Evolutionary conservation across 2,888 invertebrate genomes (phyloP).

Genomic region (Epirrhoe alternata): DNA sequence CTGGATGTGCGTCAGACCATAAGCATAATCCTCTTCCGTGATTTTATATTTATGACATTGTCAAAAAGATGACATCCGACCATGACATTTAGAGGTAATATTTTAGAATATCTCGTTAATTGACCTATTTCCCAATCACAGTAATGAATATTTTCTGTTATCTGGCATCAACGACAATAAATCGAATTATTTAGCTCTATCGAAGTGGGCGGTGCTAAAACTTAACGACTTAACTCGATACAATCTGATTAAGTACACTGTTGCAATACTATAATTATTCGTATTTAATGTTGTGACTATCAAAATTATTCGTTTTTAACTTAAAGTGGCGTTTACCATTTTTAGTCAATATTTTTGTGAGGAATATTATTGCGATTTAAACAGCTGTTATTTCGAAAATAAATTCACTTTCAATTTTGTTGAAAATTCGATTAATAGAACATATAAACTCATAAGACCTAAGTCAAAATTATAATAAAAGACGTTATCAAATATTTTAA

Average conservation of each 20-base stretch:
- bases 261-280: slow-evolving; percentile 22
- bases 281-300: background rate
- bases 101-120: slow-evolving; percentile 3
- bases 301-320: background rate
- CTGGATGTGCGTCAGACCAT: too few relatives aligned
- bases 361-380: too few relatives aligned
- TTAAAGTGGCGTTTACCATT: too few relatives aligned
- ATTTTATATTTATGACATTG: too few relatives aligned
- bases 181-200: slow-evolving; percentile 26
- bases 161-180: slow-evolving; percentile 27
- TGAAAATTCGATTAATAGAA: too few relatives aligned
- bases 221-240: slow-evolving; percentile 36
- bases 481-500: too few relatives aligned
- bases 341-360: too few relatives aligned
- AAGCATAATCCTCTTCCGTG: too few relatives aligned
- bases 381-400: too few relatives aligned
- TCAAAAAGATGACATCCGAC: background rate
- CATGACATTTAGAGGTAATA: background rate
- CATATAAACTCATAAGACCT: too few relatives aligned
- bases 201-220: slow-evolving; percentile 37
- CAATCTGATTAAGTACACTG: slow-evolving; percentile 31
- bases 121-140: slow-evolving; percentile 22
- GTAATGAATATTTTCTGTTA: slow-evolving; percentile 26
- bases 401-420: too few relatives aligned
- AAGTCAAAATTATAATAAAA: too few relatives aligned